A percentile compares a stretch with the other conserved stretches of the same genome.
These are phyloP conservation scores for Bembecia ichneumoniformis DNA, from an alignment of 2,888 invertebrate genomes.

Conservation along the genomic window DNA sequence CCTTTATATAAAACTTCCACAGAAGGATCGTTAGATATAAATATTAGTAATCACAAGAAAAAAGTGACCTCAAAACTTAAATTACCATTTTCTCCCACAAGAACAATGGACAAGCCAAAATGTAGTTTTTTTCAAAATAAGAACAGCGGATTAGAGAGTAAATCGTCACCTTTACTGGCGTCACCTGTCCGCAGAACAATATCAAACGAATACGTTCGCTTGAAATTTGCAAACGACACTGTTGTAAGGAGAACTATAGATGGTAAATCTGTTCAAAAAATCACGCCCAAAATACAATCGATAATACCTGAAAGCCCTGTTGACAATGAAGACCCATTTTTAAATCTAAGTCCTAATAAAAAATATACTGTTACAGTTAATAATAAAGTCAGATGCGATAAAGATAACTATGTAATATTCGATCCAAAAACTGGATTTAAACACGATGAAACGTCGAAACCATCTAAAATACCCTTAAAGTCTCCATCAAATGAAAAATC, in stretches of 20 bases:
- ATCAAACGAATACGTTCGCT: slow-evolving; percentile 64
- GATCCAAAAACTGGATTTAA: slow-evolving; percentile 65
- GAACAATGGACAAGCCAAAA: slow-evolving; percentile 60
- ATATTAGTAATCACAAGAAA: slow-evolving; percentile 36
- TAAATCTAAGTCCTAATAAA: slow-evolving; percentile 66
- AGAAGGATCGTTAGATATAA: slow-evolving; percentile 34
- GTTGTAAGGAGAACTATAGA: slow-evolving; percentile 56
- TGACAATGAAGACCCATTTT: slow-evolving; percentile 60
- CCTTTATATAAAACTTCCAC: slow-evolving; percentile 51
- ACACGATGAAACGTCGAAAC: slow-evolving; percentile 30
- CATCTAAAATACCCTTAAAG: slow-evolving; percentile 40
- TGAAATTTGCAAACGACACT: slow-evolving; percentile 60
- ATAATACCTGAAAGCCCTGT: slow-evolving; percentile 67
- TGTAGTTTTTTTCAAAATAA: slow-evolving; percentile 54
- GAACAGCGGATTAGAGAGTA: slow-evolving; percentile 32
- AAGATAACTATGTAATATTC: slow-evolving; percentile 68
- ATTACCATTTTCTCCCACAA: slow-evolving; percentile 54
- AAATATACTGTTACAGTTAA: slow-evolving; percentile 68
- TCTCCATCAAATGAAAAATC: slow-evolving; percentile 44
- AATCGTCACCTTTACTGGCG: slow-evolving; percentile 48
- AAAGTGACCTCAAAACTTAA: slow-evolving; percentile 49
- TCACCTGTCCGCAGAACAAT: slow-evolving; percentile 61
- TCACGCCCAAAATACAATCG: slow-evolving; percentile 64
- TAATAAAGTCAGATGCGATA: slow-evolving; percentile 65
- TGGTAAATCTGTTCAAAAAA: slow-evolving; percentile 60